These are phyloP conservation scores for Meles meles DNA, from an alignment of 2,113 vertebrate genomes.

Conservation along the genomic window DNA sequence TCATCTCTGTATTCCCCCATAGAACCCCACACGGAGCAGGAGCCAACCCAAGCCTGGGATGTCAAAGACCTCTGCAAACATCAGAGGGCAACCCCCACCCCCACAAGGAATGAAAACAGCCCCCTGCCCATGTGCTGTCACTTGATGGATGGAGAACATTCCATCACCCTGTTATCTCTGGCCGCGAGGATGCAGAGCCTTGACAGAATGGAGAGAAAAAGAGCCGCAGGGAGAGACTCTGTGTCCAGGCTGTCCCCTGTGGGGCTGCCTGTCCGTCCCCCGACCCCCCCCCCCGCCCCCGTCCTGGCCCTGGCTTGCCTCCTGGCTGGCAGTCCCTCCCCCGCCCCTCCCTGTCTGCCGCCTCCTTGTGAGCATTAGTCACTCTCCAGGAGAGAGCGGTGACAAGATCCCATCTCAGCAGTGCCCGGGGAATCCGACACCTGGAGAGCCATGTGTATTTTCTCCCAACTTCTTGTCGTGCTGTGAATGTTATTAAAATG, in stretches of 20 bases:
- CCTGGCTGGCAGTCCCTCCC: not conserved
- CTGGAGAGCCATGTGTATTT: not conserved
- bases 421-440: not conserved
- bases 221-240: rapidly evolving
- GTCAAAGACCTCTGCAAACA: slow-evolving; percentile 31
- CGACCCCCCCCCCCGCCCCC: too few relatives aligned
- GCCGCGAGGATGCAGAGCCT: not conserved
- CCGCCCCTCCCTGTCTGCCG: rapidly evolving
- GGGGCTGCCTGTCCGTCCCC: not conserved
- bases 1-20: not conserved
- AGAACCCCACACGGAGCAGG: not conserved
- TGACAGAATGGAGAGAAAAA: not conserved
- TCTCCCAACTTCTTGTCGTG: not conserved
- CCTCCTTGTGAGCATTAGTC: not conserved
- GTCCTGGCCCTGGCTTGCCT: not conserved
- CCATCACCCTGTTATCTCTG: not conserved
- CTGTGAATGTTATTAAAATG: slow-evolving; percentile 64
- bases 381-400: not conserved
- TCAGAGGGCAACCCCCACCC: not conserved
- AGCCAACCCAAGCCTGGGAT: not conserved
- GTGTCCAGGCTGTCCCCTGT: not conserved
- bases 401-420: not conserved
- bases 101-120: not conserved
- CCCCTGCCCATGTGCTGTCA: not conserved
- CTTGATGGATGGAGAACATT: not conserved